These are phyloP conservation scores for Odontesthes bonariensis DNA, from an alignment of 2,113 vertebrate species.

Conservation along the genomic window DNA sequence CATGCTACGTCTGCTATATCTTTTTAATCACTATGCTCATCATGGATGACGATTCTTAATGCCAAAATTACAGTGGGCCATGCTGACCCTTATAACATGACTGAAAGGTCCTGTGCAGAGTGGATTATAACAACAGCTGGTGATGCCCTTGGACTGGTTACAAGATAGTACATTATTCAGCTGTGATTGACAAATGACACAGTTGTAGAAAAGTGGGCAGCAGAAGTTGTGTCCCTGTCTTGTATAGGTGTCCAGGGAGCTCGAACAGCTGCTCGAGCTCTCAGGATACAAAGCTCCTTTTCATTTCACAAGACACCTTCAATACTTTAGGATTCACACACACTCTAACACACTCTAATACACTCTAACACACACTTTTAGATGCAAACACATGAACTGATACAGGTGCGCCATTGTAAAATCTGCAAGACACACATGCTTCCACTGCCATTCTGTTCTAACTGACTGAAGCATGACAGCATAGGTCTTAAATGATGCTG, in stretches of 20 bases:
- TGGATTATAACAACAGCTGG: slow-evolving; percentile 52
- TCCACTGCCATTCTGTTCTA: slow-evolving; percentile 7
- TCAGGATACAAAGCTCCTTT: slow-evolving; percentile 52
- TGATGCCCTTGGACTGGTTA: slow-evolving; percentile 41
- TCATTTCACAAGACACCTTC: slow-evolving; percentile 27
- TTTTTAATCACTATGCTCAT: slow-evolving; percentile 47
- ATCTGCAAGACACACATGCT: background rate
- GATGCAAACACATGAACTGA: slow-evolving; percentile 1
- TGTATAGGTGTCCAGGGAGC: slow-evolving; percentile 32
- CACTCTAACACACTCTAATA: slow-evolving; percentile 12
- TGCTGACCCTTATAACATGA: slow-evolving; percentile 47
- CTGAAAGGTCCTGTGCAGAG: slow-evolving; percentile 58
- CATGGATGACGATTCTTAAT: slow-evolving; percentile 27
- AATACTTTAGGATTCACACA: slow-evolving; percentile 35
- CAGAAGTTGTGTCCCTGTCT: slow-evolving; percentile 56
- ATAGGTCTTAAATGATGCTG: slow-evolving; percentile 16
- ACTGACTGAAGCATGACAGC: slow-evolving; percentile 23
- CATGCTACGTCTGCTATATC: slow-evolving; percentile 14
- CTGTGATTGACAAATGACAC: slow-evolving; percentile 69
- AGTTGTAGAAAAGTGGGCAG: slow-evolving; percentile 48
- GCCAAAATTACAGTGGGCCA: slow-evolving; percentile 20
- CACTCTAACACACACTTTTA: slow-evolving; percentile 3
- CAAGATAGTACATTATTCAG: slow-evolving; percentile 53
- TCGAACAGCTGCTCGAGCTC: slow-evolving; percentile 55
- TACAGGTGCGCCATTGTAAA: background rate